These are phyloP conservation scores for Lota lota DNA, from an alignment of 2,113 vertebrate genomes.

Conservation along the genomic window DNA sequence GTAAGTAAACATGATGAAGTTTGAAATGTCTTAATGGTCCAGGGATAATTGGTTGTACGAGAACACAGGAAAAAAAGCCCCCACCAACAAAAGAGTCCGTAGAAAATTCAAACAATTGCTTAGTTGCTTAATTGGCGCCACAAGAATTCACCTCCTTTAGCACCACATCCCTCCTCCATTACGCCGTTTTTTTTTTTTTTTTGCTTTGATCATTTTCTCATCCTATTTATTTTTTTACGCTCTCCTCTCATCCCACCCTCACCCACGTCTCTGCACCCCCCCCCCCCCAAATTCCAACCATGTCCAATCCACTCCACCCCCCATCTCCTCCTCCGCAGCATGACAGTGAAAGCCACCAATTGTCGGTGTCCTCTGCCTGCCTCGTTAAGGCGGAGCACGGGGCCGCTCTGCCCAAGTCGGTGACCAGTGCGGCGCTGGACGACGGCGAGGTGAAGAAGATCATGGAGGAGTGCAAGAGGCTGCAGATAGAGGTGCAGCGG, in stretches of 20 bases:
- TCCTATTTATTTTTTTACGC: constrained; percentile 5
- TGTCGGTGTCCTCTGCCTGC: constrained; percentile 79
- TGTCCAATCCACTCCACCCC: background rate
- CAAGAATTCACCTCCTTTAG: constrained; percentile 5
- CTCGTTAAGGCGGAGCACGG: constrained; percentile 84
- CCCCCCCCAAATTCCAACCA: background rate
- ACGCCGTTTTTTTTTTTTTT: constrained; percentile 28
- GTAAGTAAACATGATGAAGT: too few species aligned
- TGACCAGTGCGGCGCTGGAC: constrained; percentile 85
- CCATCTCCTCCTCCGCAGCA: constrained; percentile 73
- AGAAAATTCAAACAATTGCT: too few species aligned
- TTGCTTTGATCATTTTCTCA: constrained; percentile 26
- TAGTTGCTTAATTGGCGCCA: too few species aligned
- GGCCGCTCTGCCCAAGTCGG: constrained; percentile 78
- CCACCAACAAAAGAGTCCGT: too few species aligned
- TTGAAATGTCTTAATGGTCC: too few species aligned
- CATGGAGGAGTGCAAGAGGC: constrained; percentile 90
- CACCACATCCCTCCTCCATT: constrained; percentile 28
- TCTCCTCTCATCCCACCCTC: constrained; percentile 37
- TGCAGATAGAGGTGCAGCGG: constrained; percentile 89
- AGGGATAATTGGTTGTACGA: too few species aligned
- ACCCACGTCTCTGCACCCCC: constrained; percentile 27
- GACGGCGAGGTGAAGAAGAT: constrained; percentile 89
- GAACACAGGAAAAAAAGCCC: too few species aligned
- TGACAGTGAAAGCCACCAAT: constrained; percentile 88